Evolutionary conservation across 2,113 vertebrate genomes (phyloP), one percentile per base, ranked within the genome.

Genomic region (Tricholaema leucomelas): DNA sequence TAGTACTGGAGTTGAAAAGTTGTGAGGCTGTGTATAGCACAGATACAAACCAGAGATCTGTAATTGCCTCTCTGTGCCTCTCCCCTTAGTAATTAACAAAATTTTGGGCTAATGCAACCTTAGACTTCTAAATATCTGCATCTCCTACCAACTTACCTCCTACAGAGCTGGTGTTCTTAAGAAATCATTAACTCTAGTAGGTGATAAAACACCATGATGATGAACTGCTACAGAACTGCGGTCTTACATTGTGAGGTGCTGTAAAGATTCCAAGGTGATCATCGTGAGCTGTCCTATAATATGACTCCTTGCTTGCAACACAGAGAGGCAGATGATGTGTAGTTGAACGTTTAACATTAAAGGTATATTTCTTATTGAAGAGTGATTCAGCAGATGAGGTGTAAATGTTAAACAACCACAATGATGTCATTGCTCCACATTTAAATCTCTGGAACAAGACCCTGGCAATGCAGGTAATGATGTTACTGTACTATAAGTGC

Each of bases 351-450:
- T 86, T 84, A 21, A 69, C 38, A 64, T 44, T 63, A 58, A 72
- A 87, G 15, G 19, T 70, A 44, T 33, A 5, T 73, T 90, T 90
- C 31, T 85, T 59, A 40, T 52, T 80, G 67, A 71, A 91, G 60
- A 91, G 73, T 87, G 88, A 89, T 91, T 85, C 88, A 89, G 93
- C 78, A 93, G 78, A 95, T 89, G 94, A 96, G 56, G 91, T 77
- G 81, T 33, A 92, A 94, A 88, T 48, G 71, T 64, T 63, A 69
- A 81, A 74, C n/a, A 71, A 31, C n/a, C 31, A 25, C 48, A 89
- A 27, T 82, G 90, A 95, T 79, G 84, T 91, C 88, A 92, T 5
- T 4, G 15, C 40, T 67, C 40, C 4, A 7, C 50, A 35, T 9
- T 38, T 33, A 80, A 82, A 44, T 52, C 67, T 66, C 84, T 94